A percentile compares a stretch with the other conserved stretches of the same genome.
Evolutionary conservation across 1,140 invertebrate genomes (phyloP).

Genomic region (Epicauta chinensis): DNA sequence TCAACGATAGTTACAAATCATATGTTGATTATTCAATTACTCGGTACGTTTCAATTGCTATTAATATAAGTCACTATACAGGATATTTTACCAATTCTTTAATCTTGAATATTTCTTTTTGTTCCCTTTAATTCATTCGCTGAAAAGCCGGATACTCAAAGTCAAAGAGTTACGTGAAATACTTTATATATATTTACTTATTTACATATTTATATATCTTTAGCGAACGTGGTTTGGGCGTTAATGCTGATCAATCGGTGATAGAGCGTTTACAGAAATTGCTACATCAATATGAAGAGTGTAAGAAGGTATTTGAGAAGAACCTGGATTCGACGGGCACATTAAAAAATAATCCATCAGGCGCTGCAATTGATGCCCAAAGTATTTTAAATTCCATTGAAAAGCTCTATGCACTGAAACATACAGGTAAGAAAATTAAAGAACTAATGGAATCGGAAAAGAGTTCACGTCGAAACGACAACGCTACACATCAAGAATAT

Average conservation of each 20-base stretch:
- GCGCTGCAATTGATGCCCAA: background rate
- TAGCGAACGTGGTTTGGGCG: slow-evolving; percentile 19
- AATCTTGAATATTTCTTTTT: too few relatives aligned
- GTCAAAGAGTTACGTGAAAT: too few relatives aligned
- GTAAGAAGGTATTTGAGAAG: background rate
- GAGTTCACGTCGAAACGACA: background rate
- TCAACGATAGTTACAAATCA: slow-evolving; percentile 23
- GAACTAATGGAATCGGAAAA: slow-evolving; percentile 6
- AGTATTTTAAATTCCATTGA: background rate
- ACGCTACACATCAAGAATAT: background rate
- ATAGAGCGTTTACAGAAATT: slow-evolving; percentile 3
- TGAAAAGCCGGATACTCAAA: too few relatives aligned
- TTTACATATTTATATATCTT: background rate
- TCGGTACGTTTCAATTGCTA: slow-evolving; percentile 4
- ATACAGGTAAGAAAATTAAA: slow-evolving; percentile 13
- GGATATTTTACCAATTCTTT: too few relatives aligned
- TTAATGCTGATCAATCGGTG: slow-evolving; percentile 1
- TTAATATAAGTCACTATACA: too few relatives aligned
- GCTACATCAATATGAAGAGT: background rate
- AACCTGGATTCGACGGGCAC: background rate
- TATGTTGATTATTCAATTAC: slow-evolving; percentile 22
- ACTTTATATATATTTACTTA: too few relatives aligned
- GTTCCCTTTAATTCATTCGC: too few relatives aligned
- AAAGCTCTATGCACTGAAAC: slow-evolving; percentile 7
- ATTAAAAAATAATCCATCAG: background rate